Base-by-base conservation (phyloP, 2,113 vertebrate genomes). In the Heptranchias perlo region DNA sequence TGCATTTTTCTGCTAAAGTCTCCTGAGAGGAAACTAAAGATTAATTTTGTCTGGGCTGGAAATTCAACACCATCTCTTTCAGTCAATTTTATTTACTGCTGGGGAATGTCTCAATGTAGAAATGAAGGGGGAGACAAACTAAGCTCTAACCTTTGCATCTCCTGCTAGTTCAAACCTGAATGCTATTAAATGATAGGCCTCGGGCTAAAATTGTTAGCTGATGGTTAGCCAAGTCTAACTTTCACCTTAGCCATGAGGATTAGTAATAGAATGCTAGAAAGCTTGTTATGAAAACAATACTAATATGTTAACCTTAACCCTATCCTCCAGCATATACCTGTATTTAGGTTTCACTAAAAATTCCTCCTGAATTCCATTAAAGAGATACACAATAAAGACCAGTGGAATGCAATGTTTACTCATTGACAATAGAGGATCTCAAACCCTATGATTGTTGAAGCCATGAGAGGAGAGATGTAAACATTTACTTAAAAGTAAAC, bases 41-140 rank as follows among this genome's bases (percentile, higher is more conserved):
- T 94, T 94, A 94, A 94, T 94, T 94, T 94, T 67, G 92, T 94
- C 92, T 94, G 92, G 92, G 18, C 62, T 94, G 92, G 92, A 65
- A 94, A 94, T 94, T 47, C 92, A 94, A 94, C 92, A 94, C 92
- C 92, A 94, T 8, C 39, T 94, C 62, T 62, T 65, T 67, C 92
- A 67, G n/a, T 67, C 62, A 44, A 47, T 94, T 65, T 65, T 94
- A 94, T 94, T 94, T 94, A 94, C 62, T 65, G 92, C 39, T 94
- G 92, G 61, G 89, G 62, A 67, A 94, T 47, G 92, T 67, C 92
- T 94, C 39, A 25, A 65, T 67, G n/a, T 65, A 11, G 61, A 65
- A 65, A 28, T 64, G 92, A 28, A 35, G 54, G 54, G 49, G 58
- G 92, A 95, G 64, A n/a, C n/a, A n/a, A n/a, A n/a, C n/a, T n/a